phyloP scores from a whole-genome alignment of 2,888 invertebrate species.

The Archips xylosteana region DNA sequence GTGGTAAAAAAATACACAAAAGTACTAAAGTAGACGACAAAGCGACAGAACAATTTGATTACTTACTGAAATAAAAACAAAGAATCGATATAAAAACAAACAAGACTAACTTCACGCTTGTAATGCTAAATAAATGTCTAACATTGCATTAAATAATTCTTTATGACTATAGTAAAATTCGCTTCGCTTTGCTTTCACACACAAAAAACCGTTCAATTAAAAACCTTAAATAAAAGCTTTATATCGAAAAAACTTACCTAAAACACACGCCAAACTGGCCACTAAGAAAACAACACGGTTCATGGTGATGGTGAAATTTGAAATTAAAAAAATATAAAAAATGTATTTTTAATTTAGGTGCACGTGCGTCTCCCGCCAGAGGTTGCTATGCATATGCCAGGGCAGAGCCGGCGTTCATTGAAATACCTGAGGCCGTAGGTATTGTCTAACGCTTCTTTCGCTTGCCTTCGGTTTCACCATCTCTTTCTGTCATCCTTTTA shows the following conservation, averaged over 20 bases:
- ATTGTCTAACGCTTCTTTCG: too few relatives aligned
- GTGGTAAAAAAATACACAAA: background rate
- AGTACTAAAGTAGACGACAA: too few relatives aligned
- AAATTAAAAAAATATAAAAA: conserved; percentile 50
- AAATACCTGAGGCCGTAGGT: conserved; percentile 46
- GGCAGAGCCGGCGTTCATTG: conserved; percentile 57
- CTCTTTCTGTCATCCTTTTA: too few relatives aligned
- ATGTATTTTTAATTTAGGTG: conserved; percentile 53
- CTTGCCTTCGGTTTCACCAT: too few relatives aligned
- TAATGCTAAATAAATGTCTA: background rate
- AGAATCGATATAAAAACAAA: background rate
- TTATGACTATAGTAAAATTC: conserved; percentile 12
- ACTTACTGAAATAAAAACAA: background rate
- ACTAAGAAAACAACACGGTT: conserved; percentile 66
- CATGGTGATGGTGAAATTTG: conserved; percentile 61
- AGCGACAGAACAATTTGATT: too few relatives aligned
- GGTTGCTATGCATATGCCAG: conserved; percentile 74
- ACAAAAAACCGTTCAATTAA: background rate
- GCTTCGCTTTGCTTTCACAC: conserved; percentile 21
- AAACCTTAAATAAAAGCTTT: background rate
- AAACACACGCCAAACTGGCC: conserved; percentile 64
- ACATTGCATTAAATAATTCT: background rate
- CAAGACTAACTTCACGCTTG: background rate
- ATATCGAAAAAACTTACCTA: conserved; percentile 64
- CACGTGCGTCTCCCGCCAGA: conserved; percentile 76